A percentile compares a stretch with the other conserved stretches of the same genome.
Conservation (phyloP, 2,113 vertebrate genomes). For the Nesoenas mayeri region DNA sequence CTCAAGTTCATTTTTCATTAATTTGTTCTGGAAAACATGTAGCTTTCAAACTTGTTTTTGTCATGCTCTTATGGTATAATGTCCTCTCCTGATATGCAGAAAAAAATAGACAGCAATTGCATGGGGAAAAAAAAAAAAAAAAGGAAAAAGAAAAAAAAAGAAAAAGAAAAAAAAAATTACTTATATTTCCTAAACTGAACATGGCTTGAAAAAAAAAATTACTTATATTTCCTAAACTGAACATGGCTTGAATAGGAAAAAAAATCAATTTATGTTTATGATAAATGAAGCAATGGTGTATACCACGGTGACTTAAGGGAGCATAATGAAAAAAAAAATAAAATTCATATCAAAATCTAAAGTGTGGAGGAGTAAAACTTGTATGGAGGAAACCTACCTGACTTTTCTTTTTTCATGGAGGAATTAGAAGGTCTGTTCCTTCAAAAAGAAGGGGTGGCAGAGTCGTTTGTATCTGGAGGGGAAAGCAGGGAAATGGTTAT, state of each 20-base stretch:
- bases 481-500: accelerated
- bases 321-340: neutral
- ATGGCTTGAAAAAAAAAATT: neutral
- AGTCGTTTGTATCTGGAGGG: neutral
- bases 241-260: neutral
- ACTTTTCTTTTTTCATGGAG: neutral
- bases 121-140: neutral
- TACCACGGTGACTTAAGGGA: neutral
- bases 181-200: neutral
- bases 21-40: neutral
- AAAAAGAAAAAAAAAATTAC: neutral
- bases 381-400: neutral
- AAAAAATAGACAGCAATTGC: neutral
- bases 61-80: neutral
- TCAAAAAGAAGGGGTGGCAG: neutral
- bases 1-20: neutral
- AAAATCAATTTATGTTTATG: neutral
- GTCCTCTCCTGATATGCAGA: neutral
- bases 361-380: neutral
- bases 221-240: neutral
- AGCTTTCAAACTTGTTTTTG: neutral
- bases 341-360: neutral
- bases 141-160: neutral
- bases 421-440: neutral
- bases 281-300: neutral